Base-by-base conservation (phyloP, 2,113 vertebrate genomes). In the Cyprinodon variegatus region DNA sequence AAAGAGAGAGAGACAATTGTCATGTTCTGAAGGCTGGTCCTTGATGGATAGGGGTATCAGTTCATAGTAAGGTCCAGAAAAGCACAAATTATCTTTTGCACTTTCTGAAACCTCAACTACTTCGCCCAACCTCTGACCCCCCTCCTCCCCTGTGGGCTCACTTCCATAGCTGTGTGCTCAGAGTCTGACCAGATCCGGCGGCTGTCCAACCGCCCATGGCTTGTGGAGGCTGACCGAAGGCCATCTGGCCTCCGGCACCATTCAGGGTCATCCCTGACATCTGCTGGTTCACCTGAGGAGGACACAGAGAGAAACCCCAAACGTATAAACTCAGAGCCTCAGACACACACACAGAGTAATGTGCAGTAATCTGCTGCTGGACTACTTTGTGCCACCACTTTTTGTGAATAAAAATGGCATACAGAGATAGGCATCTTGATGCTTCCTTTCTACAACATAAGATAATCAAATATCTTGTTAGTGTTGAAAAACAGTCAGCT, bases 81-180 rank as follows among this genome's bases (percentile, higher is more conserved):
- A 84, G 65, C 78, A 75, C 79, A 82, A 80, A 37, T 40, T 69
- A 72, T 40, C 72, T 72, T 83, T 81, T 86, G 81, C 76, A 70
- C 85, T 62, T 74, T 70, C 85, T 76, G 74, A 48, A 50, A 50
- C 79, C 74, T 77, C 48, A 12, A 73, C 86, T 69, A 71, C 84
- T 80, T 78, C 61, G 81, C 83, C 82, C 71, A 3, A 45, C 62
- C 78, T 65, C 66, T 22, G 60, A 70, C 90, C 88, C 67, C 90
- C 84, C 29, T 29, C 29, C 29, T 29, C 29, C 29, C 29, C 29
- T 11, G 83, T 82, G 83, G 91, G 94, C 86, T 98, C 93, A 98
- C 91, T 98, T 98, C 97, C 97, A 98, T 74, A 98, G 94, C 73
- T 98, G 97, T 70, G 96, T 98, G 93, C 96, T 98, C 75, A 98